Base-by-base conservation (phyloP, 2,113 vertebrate species). In the Epinephelus lanceolatus region DNA sequence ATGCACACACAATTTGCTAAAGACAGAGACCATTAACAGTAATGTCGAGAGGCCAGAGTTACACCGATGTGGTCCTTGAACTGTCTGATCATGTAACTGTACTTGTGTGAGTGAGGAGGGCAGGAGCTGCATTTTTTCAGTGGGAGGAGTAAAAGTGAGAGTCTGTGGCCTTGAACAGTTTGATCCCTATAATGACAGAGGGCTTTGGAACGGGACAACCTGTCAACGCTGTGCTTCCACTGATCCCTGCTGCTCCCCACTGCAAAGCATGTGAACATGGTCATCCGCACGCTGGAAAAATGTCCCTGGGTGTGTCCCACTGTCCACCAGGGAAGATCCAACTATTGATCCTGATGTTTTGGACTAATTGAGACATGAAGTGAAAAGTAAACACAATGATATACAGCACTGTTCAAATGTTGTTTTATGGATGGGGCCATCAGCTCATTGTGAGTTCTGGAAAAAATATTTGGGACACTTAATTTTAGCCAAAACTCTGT, bases 171-270 rank as follows among this genome's bases (percentile, higher is more conserved):
- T 92, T 92, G 90, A 90, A 86, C 73, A 73, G 81, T 88, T 89
- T 93, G 89, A 94, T 89, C 88, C 87, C 76, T 83, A 89, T 93
- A 91, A 91, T 88, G 91, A 93, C 92, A 91, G 87, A 80, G 87
- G 87, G 89, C 84, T 92, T 93, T 88, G 72, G 89, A 83, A 66
- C 45, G 89, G 90, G 90, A 93, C 88, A 90, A 70, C 83, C 82
- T 93, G 93, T 93, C 89, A 91, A 76, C 89, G 57, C 88, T 79
- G 40, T 25, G 81, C 88, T 67, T 75, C 84, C 78, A 76, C 88
- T 87, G 86, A 92, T 92, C 86, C 79, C 78, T 74, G 81, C 80
- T 90, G 66, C 83, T 80, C 84, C 60, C 69, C 68, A 47, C 81
- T 73, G 84, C 67, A 87, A 74, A 81, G 80, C 86, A 89, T 84